phyloP scores from a whole-genome alignment of 2,888 invertebrate genomes.

The Lordiphosa fenestrarum region DNA sequence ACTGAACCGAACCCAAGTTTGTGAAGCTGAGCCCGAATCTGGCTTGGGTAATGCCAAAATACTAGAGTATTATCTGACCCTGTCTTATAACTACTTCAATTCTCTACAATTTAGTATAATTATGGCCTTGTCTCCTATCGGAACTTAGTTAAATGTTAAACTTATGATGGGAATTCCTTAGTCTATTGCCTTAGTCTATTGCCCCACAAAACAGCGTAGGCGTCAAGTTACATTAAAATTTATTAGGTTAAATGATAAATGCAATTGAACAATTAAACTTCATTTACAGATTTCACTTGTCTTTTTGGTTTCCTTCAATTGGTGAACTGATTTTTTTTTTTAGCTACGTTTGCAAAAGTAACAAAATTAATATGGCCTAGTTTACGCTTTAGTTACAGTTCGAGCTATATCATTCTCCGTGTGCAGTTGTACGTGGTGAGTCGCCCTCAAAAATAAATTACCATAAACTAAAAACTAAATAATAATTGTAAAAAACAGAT shows the following conservation, averaged over 20 bases:
- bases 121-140: too few relatives aligned
- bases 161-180: too few relatives aligned
- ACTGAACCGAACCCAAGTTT: too few relatives aligned
- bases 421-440: slow-evolving; percentile 1
- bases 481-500: slow-evolving; percentile 34
- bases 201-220: slow-evolving; percentile 19
- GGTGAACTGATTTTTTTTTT: slow-evolving; percentile 46
- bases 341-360: slow-evolving; percentile 33
- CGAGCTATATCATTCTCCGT: background rate
- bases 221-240: slow-evolving; percentile 23
- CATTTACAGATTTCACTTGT: slow-evolving; percentile 34
- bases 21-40: too few relatives aligned
- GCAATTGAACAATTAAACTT: slow-evolving; percentile 13
- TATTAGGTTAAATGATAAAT: slow-evolving; percentile 5
- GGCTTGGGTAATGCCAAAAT: too few relatives aligned
- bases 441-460: slow-evolving; percentile 40
- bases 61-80: too few relatives aligned
- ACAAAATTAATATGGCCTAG: slow-evolving; percentile 5
- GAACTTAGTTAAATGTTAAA: too few relatives aligned
- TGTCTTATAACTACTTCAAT: too few relatives aligned
- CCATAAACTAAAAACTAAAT: slow-evolving; percentile 51
- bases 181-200: too few relatives aligned
- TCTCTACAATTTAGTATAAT: too few relatives aligned
- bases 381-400: too few relatives aligned
- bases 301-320: slow-evolving; percentile 50